Base-by-base conservation (phyloP, 37 sponge, comb jelly and placozoan species). In the Theonella swinhoei region DNA sequence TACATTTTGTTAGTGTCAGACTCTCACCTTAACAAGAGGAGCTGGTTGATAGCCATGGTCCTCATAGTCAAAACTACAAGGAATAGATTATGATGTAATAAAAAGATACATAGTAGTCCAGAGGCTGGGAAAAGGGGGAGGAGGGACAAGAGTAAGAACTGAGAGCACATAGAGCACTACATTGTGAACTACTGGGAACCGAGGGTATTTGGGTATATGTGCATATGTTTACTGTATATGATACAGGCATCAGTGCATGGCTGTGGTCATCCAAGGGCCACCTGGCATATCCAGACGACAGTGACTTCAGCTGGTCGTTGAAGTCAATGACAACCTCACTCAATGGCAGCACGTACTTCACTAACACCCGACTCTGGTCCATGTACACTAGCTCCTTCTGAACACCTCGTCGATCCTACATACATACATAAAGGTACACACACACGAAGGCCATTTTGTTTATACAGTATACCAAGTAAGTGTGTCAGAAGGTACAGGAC, bases 221-320 rank as follows among this genome's bases (percentile, higher is more conserved):
- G n/a, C n/a, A n/a, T n/a, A n/a, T n/a, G n/a, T n/a, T n/a, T n/a
- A n/a, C n/a, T n/a, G n/a, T n/a, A n/a, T n/a, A n/a, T n/a, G n/a
- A n/a, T n/a, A n/a, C n/a, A n/a, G n/a, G n/a, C n/a, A n/a, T n/a
- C n/a, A n/a, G n/a, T n/a, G n/a, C n/a, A n/a, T n/a, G n/a, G n/a
- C n/a, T n/a, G n/a, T n/a, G n/a, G n/a, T n/a, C n/a, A n/a, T n/a
- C n/a, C n/a, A n/a, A n/a, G n/a, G n/a, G n/a, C 35, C 40, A 95
- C 96, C 90, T 91, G 20, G 95, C 98, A 85, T 94, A 98, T 20
- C 99, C 99, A 26, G 94, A 91, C 37, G 96, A 87, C 5, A 94
- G 30, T 31, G 88, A 78, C 78, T 98, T 98, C 19, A 98, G 68
- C 33, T 86, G 76, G 75, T 91, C 88, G 36, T 87, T 91, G 82